A percentile compares a stretch with the other conserved stretches of the same genome.
Conservation (phyloP, 1,140 invertebrate species). For the Drosophila teissieri region DNA sequence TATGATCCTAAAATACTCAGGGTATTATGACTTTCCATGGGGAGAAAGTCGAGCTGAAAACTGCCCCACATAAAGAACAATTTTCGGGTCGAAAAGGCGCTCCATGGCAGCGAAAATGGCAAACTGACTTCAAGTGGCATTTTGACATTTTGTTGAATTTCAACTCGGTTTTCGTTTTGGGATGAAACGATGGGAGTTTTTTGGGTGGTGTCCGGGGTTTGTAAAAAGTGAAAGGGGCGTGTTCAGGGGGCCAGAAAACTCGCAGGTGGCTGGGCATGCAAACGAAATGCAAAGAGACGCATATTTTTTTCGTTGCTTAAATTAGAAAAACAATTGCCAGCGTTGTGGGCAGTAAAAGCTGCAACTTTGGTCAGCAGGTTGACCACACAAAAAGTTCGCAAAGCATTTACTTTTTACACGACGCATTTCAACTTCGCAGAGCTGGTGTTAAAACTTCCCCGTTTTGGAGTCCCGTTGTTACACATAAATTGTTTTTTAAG, state of each 20-base stretch:
- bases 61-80: constrained; percentile 46
- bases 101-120: constrained; percentile 32
- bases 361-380: constrained; percentile 40
- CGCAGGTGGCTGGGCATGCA: constrained; percentile 44
- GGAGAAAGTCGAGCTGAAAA: constrained; percentile 43
- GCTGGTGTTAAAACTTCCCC: constrained; percentile 36
- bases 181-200: constrained; percentile 7
- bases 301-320: constrained; percentile 42
- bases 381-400: constrained; percentile 46
- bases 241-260: constrained; percentile 15
- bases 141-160: constrained; percentile 69
- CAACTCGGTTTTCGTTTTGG: constrained; percentile 36
- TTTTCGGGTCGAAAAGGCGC: constrained; percentile 19
- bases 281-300: constrained; percentile 40
- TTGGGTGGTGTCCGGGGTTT: neutral
- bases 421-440: constrained; percentile 28
- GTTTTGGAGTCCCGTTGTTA: constrained; percentile 15
- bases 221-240: constrained; percentile 32
- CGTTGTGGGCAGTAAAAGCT: constrained; percentile 32
- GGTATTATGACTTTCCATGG: constrained; percentile 12
- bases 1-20: neutral
- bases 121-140: constrained; percentile 65
- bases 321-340: constrained; percentile 57
- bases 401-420: constrained; percentile 36
- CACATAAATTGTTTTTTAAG: constrained; percentile 27